phyloP scores from a whole-genome alignment of 2,113 vertebrate genomes.

The Dasyurus viverrinus region DNA sequence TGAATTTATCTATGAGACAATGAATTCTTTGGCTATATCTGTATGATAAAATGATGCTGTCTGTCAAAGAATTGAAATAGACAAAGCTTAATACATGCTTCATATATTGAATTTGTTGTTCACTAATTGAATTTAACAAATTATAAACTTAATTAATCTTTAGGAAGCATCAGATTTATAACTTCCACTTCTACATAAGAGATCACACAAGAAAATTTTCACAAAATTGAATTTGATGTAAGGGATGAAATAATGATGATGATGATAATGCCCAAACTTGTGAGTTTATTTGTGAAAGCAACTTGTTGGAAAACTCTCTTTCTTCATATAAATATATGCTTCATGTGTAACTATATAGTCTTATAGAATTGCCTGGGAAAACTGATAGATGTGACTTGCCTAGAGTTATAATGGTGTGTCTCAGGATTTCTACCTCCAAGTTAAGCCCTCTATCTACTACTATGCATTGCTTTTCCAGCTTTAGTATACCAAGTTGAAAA shows the following conservation, averaged over 20 bases:
- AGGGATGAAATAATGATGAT: no score
- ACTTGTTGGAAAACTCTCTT: no score
- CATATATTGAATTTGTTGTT: slow-evolving; percentile 43
- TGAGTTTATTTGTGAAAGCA: no score
- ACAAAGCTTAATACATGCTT: slow-evolving; percentile 25
- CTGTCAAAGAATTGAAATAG: slow-evolving; percentile 32
- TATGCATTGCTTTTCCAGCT: slow-evolving; percentile 20
- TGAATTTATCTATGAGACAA: no score
- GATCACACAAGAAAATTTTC: slow-evolving; percentile 38
- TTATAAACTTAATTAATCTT: slow-evolving; percentile 47
- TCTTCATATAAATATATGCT: no score
- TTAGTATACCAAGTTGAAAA: slow-evolving; percentile 30
- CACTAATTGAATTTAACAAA: slow-evolving; percentile 34
- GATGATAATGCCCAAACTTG: no score
- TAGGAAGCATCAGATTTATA: slow-evolving; percentile 43
- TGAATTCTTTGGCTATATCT: no score
- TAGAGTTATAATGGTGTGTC: not conserved
- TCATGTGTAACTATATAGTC: no score
- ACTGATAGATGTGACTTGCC: not conserved
- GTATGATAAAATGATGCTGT: no score
- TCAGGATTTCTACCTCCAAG: not conserved
- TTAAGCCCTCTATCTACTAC: not conserved
- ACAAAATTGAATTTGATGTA: slow-evolving; percentile 23
- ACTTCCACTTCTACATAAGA: slow-evolving; percentile 39
- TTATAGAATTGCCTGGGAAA: not conserved